Evolutionary conservation across 2,113 vertebrate genomes (phyloP).

Genomic region (Progne subis): DNA sequence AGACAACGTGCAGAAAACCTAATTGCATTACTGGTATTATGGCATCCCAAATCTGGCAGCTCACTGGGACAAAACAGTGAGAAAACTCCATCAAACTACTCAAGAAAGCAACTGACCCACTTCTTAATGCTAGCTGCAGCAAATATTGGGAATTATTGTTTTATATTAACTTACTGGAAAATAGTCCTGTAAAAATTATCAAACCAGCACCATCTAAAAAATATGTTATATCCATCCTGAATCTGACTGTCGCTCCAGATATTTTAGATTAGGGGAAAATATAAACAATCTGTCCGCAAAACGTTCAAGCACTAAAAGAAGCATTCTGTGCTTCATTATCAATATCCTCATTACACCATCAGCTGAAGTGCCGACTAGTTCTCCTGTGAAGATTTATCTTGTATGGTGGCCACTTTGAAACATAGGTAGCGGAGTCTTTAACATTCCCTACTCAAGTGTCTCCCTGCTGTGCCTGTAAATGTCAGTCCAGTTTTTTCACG

Average conservation of each 20-base stretch:
- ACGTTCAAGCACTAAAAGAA: background rate
- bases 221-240: background rate
- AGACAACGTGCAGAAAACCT: slow-evolving; percentile 74
- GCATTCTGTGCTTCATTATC: slow-evolving; percentile 68
- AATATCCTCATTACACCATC: slow-evolving; percentile 71
- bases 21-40: slow-evolving; percentile 74
- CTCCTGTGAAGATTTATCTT: slow-evolving; percentile 81
- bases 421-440: slow-evolving; percentile 89
- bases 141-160: background rate
- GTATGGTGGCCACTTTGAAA: slow-evolving; percentile 88
- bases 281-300: slow-evolving; percentile 47
- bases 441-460: slow-evolving; percentile 91
- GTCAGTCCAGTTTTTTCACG: slow-evolving; percentile 98
- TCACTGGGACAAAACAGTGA: slow-evolving; percentile 58
- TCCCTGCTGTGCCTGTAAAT: slow-evolving; percentile 97
- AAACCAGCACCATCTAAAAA: background rate
- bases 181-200: background rate
- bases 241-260: slow-evolving; percentile 2
- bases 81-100: slow-evolving; percentile 40
- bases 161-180: background rate
- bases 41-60: slow-evolving; percentile 74
- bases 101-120: slow-evolving; percentile 37
- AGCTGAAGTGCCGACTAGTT: slow-evolving; percentile 62
- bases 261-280: slow-evolving; percentile 22
- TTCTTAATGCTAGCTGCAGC: background rate